phyloP scores from a whole-genome alignment of 2,113 vertebrate genomes.

The Leucosticte australis region DNA sequence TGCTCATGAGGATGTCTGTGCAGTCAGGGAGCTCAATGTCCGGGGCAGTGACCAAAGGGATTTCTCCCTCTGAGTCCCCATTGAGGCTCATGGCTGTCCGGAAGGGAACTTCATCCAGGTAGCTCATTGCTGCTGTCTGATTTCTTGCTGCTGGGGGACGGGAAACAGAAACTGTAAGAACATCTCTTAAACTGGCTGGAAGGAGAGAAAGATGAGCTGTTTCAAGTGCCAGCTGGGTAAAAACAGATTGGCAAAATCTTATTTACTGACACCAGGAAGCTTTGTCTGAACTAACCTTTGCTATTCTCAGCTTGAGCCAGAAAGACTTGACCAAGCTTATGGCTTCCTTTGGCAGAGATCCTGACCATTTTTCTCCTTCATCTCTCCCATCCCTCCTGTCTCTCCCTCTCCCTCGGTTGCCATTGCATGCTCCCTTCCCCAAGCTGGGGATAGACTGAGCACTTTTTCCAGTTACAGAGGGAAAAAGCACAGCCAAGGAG shows the following conservation, averaged over 20 bases:
- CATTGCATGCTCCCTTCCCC: rapidly evolving
- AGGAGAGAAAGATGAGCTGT: background rate
- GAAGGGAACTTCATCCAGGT: constrained; percentile 85
- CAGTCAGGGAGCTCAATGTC: constrained; percentile 75
- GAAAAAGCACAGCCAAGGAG: background rate
- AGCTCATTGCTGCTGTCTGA: constrained; percentile 57
- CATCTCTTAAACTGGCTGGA: background rate
- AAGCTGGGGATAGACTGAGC: background rate
- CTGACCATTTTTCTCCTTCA: background rate
- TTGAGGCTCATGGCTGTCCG: constrained; percentile 64
- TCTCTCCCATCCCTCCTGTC: background rate
- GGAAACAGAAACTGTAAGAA: background rate
- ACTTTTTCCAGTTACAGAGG: background rate
- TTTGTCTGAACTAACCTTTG: background rate
- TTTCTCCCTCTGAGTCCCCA: constrained; percentile 32
- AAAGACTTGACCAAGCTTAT: background rate
- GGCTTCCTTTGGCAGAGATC: background rate
- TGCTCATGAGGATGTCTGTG: constrained; percentile 77
- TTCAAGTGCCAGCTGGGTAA: background rate
- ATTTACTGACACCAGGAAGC: background rate
- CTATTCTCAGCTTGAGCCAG: background rate
- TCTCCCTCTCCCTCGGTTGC: background rate
- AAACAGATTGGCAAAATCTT: background rate
- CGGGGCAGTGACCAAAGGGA: background rate
- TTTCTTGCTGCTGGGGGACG: background rate